Base-by-base conservation (phyloP, 2,888 invertebrate species). In the Drosophila fungiperda region DNA sequence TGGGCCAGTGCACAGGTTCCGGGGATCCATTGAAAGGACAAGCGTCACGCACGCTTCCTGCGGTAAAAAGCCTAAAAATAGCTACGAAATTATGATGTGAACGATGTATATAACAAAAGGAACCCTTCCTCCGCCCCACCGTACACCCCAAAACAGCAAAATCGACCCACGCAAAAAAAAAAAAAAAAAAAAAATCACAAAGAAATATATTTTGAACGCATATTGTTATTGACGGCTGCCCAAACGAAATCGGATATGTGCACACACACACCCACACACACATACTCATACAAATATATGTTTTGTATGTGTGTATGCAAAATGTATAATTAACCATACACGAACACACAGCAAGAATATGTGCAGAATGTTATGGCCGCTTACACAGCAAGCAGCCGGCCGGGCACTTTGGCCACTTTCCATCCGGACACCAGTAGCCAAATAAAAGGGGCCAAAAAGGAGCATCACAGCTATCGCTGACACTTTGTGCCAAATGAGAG, bases 281-380 rank as follows among this genome's bases (percentile, higher is more conserved):
- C 55, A 60, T 66, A 59, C 57, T 49, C 20, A 33, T 38, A 40
- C 26, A 32, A 23, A 59, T 36, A 40, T 42, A 68, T 62, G 35
- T 42, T 55, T 20, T 45, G 29, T 20, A 17, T 26, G 26, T 38
- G 45, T 49, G 62, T 55, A 79, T 84, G 84, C 72, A 76, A 88
- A 88, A 88, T 88, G 89, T 84, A 84, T 84, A 84, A 84, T 84
- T 84, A 84, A 86, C 89, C 89, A 86, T 68, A 86, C 78, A 84
- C 70, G 57, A 40, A 74, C 53, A 61, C 73, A 55, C 59, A 68
- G 58, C 36, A 66, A 54, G 73, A 62, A 68, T 74, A 72, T 80
- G 81, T 73, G 87, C 79, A 78, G 76, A 86, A 81, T 84, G 89
- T 79, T 79, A 87, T 84, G 87, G 79, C 72, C 87, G 81, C 74